Percentiles rank a stretch among this genome's conserved stretches.
phyloP scores from a whole-genome alignment of 2,888 invertebrate species.

The Peribatodes rhomboidaria region DNA sequence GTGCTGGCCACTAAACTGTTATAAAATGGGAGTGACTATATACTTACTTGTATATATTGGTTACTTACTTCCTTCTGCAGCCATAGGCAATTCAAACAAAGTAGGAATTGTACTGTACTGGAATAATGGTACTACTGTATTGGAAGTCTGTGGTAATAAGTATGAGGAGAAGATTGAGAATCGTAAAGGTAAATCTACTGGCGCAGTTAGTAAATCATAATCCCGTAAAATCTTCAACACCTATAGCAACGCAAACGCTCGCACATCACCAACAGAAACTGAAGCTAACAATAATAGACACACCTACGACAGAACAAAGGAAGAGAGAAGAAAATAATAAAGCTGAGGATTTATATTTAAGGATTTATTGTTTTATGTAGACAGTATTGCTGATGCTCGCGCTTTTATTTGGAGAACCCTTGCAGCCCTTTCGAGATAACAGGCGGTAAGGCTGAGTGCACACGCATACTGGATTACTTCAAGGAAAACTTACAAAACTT shows the following conservation, averaged over 20 bases:
- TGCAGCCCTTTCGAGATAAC: slow-evolving; percentile 64
- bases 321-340: slow-evolving; percentile 36
- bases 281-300: slow-evolving; percentile 30
- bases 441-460: slow-evolving; percentile 48
- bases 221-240: not conserved
- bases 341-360: slow-evolving; percentile 40
- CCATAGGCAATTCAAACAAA: too few species aligned
- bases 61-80: too few species aligned
- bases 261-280: slow-evolving; percentile 15
- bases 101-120: too few species aligned
- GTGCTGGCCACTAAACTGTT: too few species aligned
- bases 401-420: slow-evolving; percentile 63
- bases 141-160: too few species aligned
- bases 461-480: slow-evolving; percentile 2
- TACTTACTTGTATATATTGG: too few species aligned
- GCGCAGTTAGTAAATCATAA: not conserved
- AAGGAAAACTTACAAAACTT: not conserved
- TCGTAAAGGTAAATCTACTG: too few species aligned
- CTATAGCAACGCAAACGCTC: not conserved
- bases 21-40: too few species aligned
- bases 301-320: slow-evolving; percentile 26
- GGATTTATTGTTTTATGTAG: slow-evolving; percentile 45
- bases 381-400: slow-evolving; percentile 40
- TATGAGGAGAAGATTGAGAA: too few species aligned
- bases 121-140: too few species aligned